Percentiles rank a stretch among this genome's conserved stretches.
These are phyloP conservation scores for Ctenochaetus hawaiiensis DNA, from an alignment of 2,797 vertebrate species.

Conservation along the genomic window DNA sequence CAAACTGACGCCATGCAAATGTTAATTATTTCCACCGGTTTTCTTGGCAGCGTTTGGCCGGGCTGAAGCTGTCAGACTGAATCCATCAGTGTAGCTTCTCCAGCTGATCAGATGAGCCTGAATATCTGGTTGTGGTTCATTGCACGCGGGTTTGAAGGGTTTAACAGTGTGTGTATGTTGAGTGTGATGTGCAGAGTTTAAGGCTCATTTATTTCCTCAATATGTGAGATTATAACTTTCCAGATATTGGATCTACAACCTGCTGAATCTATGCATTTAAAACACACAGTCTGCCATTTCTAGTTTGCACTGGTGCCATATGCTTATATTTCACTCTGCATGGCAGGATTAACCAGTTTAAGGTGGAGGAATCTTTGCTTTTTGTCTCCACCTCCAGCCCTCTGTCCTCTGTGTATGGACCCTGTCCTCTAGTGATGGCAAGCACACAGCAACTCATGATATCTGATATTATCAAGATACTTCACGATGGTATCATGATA, in stretches of 20 bases:
- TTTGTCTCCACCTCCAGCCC: background rate
- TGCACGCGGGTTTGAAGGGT: background rate
- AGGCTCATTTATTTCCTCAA: too few relatives aligned
- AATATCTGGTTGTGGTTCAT: background rate
- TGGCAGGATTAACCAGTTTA: background rate
- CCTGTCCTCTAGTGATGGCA: too few relatives aligned
- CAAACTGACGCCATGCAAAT: background rate
- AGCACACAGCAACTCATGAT: too few relatives aligned
- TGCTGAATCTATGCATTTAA: too few relatives aligned
- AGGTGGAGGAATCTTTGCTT: background rate
- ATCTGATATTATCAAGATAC: too few relatives aligned
- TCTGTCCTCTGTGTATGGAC: background rate
- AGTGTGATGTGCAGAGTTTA: too few relatives aligned
- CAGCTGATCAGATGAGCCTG: conserved; percentile 1
- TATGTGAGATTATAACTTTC: too few relatives aligned
- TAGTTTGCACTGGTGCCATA: background rate
- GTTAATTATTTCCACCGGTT: background rate
- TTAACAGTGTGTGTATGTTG: background rate
- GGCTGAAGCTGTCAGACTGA: conserved; percentile 13
- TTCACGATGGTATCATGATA: too few relatives aligned
- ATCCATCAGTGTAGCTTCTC: conserved; percentile 4
- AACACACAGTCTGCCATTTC: too few relatives aligned
- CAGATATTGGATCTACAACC: too few relatives aligned
- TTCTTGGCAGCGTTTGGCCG: background rate
- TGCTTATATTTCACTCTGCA: background rate